A percentile compares a stretch with the other conserved stretches of the same genome.
Conservation (phyloP, 2,888 invertebrate genomes). For the Eupeodes latifasciatus region DNA sequence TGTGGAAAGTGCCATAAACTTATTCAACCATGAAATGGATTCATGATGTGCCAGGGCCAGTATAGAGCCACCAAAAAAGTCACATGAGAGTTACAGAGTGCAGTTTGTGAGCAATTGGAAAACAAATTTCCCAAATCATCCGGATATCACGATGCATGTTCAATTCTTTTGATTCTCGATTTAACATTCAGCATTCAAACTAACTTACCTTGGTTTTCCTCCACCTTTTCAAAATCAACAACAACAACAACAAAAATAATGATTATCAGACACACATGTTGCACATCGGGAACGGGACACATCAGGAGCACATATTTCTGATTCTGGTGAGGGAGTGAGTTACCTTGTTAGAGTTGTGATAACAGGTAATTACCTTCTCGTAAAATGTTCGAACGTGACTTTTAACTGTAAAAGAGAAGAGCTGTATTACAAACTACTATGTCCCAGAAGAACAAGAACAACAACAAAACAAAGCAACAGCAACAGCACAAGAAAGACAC, state of each 20-base stretch:
- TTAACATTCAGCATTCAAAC: slow-evolving; percentile 46
- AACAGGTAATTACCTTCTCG: slow-evolving; percentile 75
- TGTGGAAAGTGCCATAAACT: slow-evolving; percentile 52
- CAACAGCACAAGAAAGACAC: not conserved
- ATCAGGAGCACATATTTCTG: slow-evolving; percentile 31
- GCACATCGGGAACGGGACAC: slow-evolving; percentile 47
- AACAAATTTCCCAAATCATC: slow-evolving; percentile 74
- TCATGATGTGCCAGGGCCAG: slow-evolving; percentile 11
- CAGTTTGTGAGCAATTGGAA: slow-evolving; percentile 13
- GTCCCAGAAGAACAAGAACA: slow-evolving; percentile 6
- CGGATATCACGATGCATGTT: slow-evolving; percentile 75
- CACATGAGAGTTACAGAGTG: not conserved
- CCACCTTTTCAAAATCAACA: not conserved
- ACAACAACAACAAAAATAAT: not conserved
- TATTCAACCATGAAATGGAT: slow-evolving; percentile 63
- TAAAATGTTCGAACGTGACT: slow-evolving; percentile 75
- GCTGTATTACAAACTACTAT: slow-evolving; percentile 12
- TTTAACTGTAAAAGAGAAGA: slow-evolving; percentile 42
- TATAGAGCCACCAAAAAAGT: slow-evolving; percentile 14
- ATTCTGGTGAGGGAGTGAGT: slow-evolving; percentile 65
- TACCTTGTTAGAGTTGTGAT: slow-evolving; percentile 72
- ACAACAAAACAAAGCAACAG: slow-evolving; percentile 9
- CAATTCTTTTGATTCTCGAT: slow-evolving; percentile 59
- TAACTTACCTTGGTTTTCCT: slow-evolving; percentile 5
- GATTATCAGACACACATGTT: slow-evolving; percentile 44